A percentile compares a stretch with the other conserved stretches of the same genome.
Conservation (phyloP, 2,113 vertebrate species). For the Uria lomvia region DNA sequence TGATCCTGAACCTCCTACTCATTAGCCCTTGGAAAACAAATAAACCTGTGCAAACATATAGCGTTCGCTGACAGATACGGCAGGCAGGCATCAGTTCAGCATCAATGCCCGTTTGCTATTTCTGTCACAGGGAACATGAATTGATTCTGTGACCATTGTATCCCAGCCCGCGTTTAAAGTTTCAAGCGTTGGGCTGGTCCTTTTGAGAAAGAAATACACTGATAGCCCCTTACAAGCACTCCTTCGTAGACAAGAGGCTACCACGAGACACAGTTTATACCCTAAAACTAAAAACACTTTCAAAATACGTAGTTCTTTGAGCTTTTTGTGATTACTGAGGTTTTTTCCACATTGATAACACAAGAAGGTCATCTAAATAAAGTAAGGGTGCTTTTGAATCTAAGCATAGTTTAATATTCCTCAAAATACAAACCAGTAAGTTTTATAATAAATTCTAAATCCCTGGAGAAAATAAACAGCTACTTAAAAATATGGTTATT, state of each 20-base stretch:
- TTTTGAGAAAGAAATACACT: background rate
- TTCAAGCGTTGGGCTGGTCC: background rate
- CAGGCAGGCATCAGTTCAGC: background rate
- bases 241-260: background rate
- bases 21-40: constrained; percentile 8
- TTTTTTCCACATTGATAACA: background rate
- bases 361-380: background rate
- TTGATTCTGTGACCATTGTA: background rate
- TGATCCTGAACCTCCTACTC: background rate
- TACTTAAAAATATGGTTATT: background rate
- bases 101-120: background rate
- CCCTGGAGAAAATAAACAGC: background rate
- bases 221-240: background rate
- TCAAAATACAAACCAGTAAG: background rate
- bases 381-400: background rate
- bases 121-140: background rate
- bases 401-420: background rate
- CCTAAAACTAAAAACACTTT: background rate
- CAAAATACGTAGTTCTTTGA: background rate
- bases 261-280: background rate
- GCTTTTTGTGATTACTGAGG: background rate
- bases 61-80: background rate
- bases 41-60: background rate
- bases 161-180: background rate
- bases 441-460: background rate